These are phyloP conservation scores for Allophyes oxyacanthae DNA, from an alignment of 2,888 invertebrate species.

Conservation along the genomic window DNA sequence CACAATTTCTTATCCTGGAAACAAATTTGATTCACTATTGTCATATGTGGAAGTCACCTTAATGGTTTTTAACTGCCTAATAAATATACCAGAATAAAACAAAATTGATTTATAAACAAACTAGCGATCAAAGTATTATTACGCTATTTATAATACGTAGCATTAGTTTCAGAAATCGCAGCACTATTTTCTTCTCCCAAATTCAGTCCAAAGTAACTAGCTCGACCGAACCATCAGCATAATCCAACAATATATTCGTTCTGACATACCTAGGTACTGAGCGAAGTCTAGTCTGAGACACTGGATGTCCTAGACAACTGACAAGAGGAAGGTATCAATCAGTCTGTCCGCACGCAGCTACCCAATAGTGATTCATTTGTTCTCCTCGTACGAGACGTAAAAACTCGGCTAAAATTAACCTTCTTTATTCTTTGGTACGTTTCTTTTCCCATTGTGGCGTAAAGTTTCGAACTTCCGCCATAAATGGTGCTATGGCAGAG, in stretches of 20 bases:
- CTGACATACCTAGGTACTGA: conserved; percentile 25
- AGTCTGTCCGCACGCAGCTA: conserved; percentile 35
- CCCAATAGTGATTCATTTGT: conserved; percentile 52
- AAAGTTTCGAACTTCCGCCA: conserved; percentile 1
- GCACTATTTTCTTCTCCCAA: conserved; percentile 10
- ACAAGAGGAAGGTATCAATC: conserved; percentile 55
- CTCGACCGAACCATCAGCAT: conserved; percentile 16
- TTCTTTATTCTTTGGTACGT: conserved; percentile 20
- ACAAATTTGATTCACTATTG: too few relatives aligned
- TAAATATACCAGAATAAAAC: too few relatives aligned
- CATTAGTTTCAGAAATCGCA: not conserved
- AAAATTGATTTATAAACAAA: too few relatives aligned
- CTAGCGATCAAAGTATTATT: too few relatives aligned
- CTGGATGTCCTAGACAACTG: conserved; percentile 26
- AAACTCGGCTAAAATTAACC: conserved; percentile 43
- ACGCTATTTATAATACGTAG: not conserved
- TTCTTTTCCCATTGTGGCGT: conserved; percentile 18
- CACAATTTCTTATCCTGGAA: too few relatives aligned
- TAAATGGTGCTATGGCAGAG: not conserved
- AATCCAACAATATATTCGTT: conserved; percentile 43
- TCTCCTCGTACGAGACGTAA: conserved; percentile 31
- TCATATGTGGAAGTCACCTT: too few relatives aligned
- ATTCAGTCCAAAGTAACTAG: conserved; percentile 9
- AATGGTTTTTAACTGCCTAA: too few relatives aligned
- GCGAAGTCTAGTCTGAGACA: conserved; percentile 36